These are phyloP conservation scores for Seira musarum DNA, from an alignment of 2,888 invertebrate species.

Conservation along the genomic window DNA sequence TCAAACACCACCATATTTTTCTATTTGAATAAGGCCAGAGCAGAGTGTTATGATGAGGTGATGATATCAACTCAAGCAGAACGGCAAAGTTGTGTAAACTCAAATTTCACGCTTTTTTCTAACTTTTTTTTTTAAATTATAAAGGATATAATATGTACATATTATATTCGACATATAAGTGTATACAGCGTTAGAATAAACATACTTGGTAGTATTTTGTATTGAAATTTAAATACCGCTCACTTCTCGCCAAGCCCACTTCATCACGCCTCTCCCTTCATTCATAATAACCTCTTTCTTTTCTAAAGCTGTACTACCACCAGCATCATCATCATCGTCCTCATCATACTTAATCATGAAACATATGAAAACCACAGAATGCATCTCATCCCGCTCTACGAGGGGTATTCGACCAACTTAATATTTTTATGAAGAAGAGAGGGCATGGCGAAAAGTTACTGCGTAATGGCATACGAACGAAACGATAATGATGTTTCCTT, in stretches of 20 bases:
- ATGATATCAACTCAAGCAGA: constrained; percentile 40
- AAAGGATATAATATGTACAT: background rate
- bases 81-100: constrained; percentile 16
- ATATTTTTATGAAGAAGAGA: constrained; percentile 35
- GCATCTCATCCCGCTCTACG: constrained; percentile 9
- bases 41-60: constrained; percentile 26
- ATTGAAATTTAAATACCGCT: constrained; percentile 51
- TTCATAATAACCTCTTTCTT: constrained; percentile 27
- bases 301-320: constrained; percentile 10
- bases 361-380: constrained; percentile 33
- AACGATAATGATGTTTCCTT: constrained; percentile 54
- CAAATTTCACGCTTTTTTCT: constrained; percentile 10
- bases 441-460: constrained; percentile 28
- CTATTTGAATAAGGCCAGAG: constrained; percentile 11
- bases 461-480: constrained; percentile 27
- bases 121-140: constrained; percentile 16
- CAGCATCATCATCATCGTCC: constrained; percentile 11
- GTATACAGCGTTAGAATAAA: background rate
- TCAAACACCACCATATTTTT: constrained; percentile 1
- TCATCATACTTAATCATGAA: constrained; percentile 16
- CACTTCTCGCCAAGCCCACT: constrained; percentile 35
- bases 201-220: constrained; percentile 20
- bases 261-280: constrained; percentile 26
- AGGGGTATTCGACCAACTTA: constrained; percentile 7
- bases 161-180: background rate